Base-by-base conservation (phyloP, 2,113 vertebrate species). In the Cricetomys ansorgei region DNA sequence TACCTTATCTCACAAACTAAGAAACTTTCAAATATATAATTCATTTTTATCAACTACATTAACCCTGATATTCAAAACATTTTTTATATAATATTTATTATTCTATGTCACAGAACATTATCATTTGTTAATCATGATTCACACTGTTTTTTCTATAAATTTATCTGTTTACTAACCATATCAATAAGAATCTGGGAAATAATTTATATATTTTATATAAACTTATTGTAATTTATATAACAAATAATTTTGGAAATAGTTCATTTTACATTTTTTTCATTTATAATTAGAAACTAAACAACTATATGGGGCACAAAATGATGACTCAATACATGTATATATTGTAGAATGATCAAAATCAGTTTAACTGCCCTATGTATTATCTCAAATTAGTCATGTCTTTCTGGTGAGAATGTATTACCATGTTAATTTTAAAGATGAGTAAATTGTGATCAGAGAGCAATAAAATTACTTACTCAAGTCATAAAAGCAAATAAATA, bases 161-260 rank as follows among this genome's bases (percentile, higher is more conserved):
- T 64, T 37, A 79, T 84, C 12, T 59, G 76, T 53, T 79, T 70
- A 95, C 34, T 91, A 89, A 89, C 85, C 19, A 50, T 83, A 69
- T 62, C 89, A 95, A 43, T 90, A 31, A 75, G 27, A 94, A 89
- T 11, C n/a, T 96, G 67, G 53, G 31, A 17, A 76, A 45, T 29
- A 72, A 45, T 45, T 75, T 45, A 45, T 55, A 15, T 7, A 15
- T 57, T 57, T 15, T 57, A 57, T 57, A 57, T 10, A 57, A 57
- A 57, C 7, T 10, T 57, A 57, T 57, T 57, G 7, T 15, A 10
- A 15, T 57, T 15, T 83, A 29, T 25, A 7, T 5, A 34, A 62
- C 57, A 62, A 27, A 62, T 40, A 62, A 83, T 62, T 83, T 83
- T 29, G 29, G 43, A 45, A 43, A 29, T 43, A 83, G n/a, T n/a